Conservation (phyloP, 2,888 invertebrate species). For the Tiliacea citrago region DNA sequence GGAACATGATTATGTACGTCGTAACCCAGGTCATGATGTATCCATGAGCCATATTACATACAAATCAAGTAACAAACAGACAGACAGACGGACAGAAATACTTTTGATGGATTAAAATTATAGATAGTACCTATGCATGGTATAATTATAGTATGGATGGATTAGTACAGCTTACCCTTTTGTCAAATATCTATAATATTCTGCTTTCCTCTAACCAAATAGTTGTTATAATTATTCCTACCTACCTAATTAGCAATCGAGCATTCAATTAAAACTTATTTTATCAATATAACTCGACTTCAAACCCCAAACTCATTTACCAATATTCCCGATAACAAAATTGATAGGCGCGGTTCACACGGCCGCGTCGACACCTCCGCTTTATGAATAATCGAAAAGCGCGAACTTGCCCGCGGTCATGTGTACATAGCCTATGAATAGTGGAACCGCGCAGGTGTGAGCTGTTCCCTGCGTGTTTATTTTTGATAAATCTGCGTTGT, state of each 20-base stretch:
- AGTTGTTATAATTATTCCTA: neutral
- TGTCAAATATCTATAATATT: neutral
- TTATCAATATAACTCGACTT: neutral
- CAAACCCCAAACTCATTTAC: conserved; percentile 35
- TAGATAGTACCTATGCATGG: too few species aligned
- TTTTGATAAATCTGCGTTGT: conserved; percentile 51
- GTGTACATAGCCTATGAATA: conserved; percentile 73
- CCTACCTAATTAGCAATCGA: neutral
- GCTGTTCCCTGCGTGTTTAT: conserved; percentile 59
- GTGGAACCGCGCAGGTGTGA: conserved; percentile 61
- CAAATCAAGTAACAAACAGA: too few species aligned
- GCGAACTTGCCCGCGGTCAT: conserved; percentile 75
- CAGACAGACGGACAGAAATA: too few species aligned
- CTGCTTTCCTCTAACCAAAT: neutral
- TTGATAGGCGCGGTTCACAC: conserved; percentile 60
- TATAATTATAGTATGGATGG: too few species aligned
- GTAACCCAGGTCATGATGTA: too few species aligned
- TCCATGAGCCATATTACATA: too few species aligned
- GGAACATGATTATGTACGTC: too few species aligned
- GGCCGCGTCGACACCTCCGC: conserved; percentile 74
- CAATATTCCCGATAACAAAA: conserved; percentile 46
- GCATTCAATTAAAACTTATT: neutral
- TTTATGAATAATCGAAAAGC: conserved; percentile 81
- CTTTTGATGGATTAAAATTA: too few species aligned
- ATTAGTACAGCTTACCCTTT: neutral